Percentiles rank a stretch among this genome's conserved stretches.
Evolutionary conservation across 2,888 invertebrate genomes (phyloP).

Genomic region (Endomychus coccineus): DNA sequence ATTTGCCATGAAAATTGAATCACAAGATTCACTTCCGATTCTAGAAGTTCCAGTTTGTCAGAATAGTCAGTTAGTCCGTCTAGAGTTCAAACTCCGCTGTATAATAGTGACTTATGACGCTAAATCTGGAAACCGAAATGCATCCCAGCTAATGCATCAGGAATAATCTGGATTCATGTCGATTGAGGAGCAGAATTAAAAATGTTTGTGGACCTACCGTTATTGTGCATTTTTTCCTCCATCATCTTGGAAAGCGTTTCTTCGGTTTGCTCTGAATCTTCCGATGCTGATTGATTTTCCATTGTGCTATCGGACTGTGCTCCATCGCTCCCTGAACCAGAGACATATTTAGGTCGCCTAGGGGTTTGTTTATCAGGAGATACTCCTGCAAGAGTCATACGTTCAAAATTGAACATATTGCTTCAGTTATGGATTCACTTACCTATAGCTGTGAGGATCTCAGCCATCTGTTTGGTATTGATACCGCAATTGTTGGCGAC

Average conservation of each 20-base stretch:
- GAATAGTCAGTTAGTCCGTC: too few relatives aligned
- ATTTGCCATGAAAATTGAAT: too few relatives aligned
- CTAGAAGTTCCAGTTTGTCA: too few relatives aligned
- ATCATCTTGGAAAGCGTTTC: slow-evolving; percentile 39
- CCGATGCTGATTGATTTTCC: slow-evolving; percentile 33
- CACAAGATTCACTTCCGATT: too few relatives aligned
- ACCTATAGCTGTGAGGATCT: slow-evolving; percentile 85
- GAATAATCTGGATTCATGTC: too few relatives aligned
- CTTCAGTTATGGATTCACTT: slow-evolving; percentile 31
- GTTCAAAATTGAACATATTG: background rate
- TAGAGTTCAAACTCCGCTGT: too few relatives aligned
- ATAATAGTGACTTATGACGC: too few relatives aligned
- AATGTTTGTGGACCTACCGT: slow-evolving; percentile 30
- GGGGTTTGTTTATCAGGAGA: slow-evolving; percentile 77
- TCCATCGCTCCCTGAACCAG: slow-evolving; percentile 39
- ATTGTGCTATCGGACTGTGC: slow-evolving; percentile 31
- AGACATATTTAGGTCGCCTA: slow-evolving; percentile 47
- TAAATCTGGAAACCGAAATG: too few relatives aligned
- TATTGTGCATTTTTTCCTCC: slow-evolving; percentile 45
- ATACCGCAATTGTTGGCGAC: slow-evolving; percentile 99
- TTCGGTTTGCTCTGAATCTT: slow-evolving; percentile 29
- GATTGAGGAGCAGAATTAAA: too few relatives aligned
- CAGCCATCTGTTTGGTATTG: slow-evolving; percentile 93
- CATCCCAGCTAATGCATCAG: too few relatives aligned
- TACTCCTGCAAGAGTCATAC: slow-evolving; percentile 42